These are phyloP conservation scores for Clanis bilineata DNA, from an alignment of 2,888 invertebrate genomes.

Conservation along the genomic window DNA sequence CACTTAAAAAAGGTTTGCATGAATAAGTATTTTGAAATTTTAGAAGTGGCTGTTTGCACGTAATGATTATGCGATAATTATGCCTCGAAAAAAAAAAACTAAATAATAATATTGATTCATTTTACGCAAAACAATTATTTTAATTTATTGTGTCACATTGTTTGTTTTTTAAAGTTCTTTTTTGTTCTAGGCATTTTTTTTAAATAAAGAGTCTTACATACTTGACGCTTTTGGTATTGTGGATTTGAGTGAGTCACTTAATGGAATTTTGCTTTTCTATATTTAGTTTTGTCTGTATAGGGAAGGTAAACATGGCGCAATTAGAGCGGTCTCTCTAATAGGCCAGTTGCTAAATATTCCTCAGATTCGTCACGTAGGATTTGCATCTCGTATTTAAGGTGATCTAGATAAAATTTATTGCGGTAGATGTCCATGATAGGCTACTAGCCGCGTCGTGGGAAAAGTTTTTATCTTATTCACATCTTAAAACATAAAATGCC, in stretches of 20 bases:
- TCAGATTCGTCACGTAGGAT: conserved; percentile 5
- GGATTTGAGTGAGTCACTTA: not conserved
- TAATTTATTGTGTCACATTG: no score
- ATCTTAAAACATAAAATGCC: not conserved
- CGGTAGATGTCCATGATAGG: not conserved
- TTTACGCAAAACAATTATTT: no score
- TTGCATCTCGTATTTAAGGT: not conserved
- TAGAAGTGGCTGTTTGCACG: no score
- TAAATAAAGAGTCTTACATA: no score
- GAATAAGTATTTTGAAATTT: no score
- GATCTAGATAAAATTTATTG: conserved; percentile 9
- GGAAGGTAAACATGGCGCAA: not conserved
- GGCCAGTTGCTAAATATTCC: not conserved
- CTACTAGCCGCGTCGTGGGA: conserved; percentile 9
- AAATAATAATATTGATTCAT: no score
- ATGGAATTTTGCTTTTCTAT: not conserved
- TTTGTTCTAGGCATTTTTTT: no score
- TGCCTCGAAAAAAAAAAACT: no score
- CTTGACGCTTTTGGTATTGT: not conserved
- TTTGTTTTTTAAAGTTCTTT: no score
- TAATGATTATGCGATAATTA: no score
- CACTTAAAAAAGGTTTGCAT: no score
- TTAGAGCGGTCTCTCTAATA: not conserved
- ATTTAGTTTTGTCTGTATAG: not conserved
- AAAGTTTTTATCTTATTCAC: not conserved